Evolutionary conservation across 2,888 invertebrate genomes (phyloP).

Genomic region (Microctonus brassicae): DNA sequence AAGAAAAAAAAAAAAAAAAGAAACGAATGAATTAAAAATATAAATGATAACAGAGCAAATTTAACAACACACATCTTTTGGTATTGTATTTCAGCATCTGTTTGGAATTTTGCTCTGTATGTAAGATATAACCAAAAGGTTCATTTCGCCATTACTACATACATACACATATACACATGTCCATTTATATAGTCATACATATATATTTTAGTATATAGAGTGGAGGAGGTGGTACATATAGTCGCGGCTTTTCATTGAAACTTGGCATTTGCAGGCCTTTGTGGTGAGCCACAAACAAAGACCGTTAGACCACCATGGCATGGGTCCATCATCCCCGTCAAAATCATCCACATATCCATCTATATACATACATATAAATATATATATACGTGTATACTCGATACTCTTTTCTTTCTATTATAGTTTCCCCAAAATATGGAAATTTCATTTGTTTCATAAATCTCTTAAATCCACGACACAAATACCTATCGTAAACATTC

Average conservation of each 20-base stretch:
- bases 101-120: constrained; percentile 49
- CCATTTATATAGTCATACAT: not conserved
- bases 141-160: constrained; percentile 33
- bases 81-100: constrained; percentile 67
- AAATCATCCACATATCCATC: too few relatives aligned
- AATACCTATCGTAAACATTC: not conserved
- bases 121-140: constrained; percentile 30
- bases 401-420: constrained; percentile 8
- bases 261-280: constrained; percentile 67
- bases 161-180: not conserved
- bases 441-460: constrained; percentile 23
- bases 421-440: constrained; percentile 29
- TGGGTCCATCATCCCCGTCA: constrained; percentile 10
- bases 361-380: too few relatives aligned
- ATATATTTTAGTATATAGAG: not conserved
- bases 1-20: not conserved
- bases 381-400: not conserved
- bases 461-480: constrained; percentile 10
- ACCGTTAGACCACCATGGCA: constrained; percentile 32
- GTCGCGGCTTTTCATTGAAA: constrained; percentile 61
- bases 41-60: constrained; percentile 46
- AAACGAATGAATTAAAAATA: not conserved
- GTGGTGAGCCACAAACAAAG: constrained; percentile 67
- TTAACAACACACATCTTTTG: constrained; percentile 51
- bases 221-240: constrained; percentile 45